A percentile compares a stretch with the other conserved stretches of the same genome.
These are phyloP conservation scores for Silurus glanis DNA, from an alignment of 2,113 vertebrate genomes.

Conservation along the genomic window DNA sequence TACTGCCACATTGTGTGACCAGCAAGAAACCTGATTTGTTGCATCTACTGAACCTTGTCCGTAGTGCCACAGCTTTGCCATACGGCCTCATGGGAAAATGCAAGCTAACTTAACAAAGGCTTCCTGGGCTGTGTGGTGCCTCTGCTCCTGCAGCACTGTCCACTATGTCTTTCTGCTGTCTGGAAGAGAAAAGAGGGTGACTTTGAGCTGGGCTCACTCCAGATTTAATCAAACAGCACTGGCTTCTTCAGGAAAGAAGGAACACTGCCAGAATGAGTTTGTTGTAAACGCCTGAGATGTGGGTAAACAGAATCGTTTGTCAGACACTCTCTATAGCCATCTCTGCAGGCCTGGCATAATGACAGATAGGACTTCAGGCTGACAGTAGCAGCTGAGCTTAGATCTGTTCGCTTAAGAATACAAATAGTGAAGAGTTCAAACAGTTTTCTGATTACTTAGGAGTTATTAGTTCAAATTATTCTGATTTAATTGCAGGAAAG, in stretches of 20 bases:
- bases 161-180: slow-evolving; percentile 48
- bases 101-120: slow-evolving; percentile 45
- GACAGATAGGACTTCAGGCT: slow-evolving; percentile 55
- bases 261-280: slow-evolving; percentile 50
- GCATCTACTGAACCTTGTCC: slow-evolving; percentile 47
- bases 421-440: slow-evolving; percentile 45
- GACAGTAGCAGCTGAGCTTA: slow-evolving; percentile 50
- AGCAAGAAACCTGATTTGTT: slow-evolving; percentile 39
- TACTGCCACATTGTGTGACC: slow-evolving; percentile 44
- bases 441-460: slow-evolving; percentile 2
- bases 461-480: not conserved
- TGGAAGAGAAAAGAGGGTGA: slow-evolving; percentile 44
- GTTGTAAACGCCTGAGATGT: slow-evolving; percentile 62
- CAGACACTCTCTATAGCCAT: slow-evolving; percentile 43
- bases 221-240: slow-evolving; percentile 52
- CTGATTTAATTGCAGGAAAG: not conserved
- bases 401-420: slow-evolving; percentile 52
- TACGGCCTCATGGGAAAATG: slow-evolving; percentile 51
- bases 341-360: slow-evolving; percentile 47
- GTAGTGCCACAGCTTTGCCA: slow-evolving; percentile 50
- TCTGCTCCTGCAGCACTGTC: slow-evolving; percentile 43
- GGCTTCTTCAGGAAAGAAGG: slow-evolving; percentile 58
- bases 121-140: slow-evolving; percentile 51
- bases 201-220: slow-evolving; percentile 50
- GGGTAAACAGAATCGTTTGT: slow-evolving; percentile 61